A percentile compares a stretch with the other conserved stretches of the same genome.
These are phyloP conservation scores for Chloroclysta siterata DNA, from an alignment of 2,888 invertebrate genomes.

Conservation along the genomic window DNA sequence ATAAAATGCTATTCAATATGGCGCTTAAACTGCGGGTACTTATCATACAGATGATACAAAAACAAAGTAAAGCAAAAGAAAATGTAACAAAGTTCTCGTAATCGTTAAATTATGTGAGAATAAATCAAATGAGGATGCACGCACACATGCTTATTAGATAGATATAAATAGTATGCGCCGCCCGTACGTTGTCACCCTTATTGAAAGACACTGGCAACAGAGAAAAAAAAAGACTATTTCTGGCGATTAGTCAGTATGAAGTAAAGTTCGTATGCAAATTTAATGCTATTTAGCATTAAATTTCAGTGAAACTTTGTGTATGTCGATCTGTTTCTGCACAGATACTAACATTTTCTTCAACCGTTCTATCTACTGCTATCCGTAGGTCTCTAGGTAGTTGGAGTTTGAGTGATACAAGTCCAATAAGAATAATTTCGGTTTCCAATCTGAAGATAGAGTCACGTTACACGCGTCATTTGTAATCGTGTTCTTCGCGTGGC, in stretches of 20 bases:
- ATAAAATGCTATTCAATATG: conserved; percentile 48
- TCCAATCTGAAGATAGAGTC: conserved; percentile 40
- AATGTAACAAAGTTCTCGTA: conserved; percentile 52
- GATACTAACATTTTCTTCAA: background rate
- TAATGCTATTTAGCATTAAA: no score
- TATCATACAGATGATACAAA: conserved; percentile 56
- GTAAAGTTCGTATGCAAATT: no score
- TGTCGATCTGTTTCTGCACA: background rate
- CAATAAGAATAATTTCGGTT: background rate
- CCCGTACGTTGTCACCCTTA: background rate
- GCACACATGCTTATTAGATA: conserved; percentile 10
- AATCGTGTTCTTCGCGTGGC: conserved; percentile 82
- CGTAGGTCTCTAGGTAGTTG: no score
- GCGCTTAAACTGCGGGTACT: conserved; percentile 54
- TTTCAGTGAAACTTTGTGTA: no score
- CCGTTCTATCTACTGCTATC: background rate
- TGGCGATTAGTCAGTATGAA: background rate
- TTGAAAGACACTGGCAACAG: background rate
- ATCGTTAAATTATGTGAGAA: conserved; percentile 58
- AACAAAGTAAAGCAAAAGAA: conserved; percentile 52
- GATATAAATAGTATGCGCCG: background rate
- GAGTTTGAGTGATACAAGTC: background rate
- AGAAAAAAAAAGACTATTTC: background rate
- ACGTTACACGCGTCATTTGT: conserved; percentile 58
- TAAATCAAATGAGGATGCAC: conserved; percentile 59